Evolutionary conservation across 2,888 invertebrate species (phyloP), one percentile per base, ranked within the genome.

Genomic region (Bugulina stolonifera): DNA sequence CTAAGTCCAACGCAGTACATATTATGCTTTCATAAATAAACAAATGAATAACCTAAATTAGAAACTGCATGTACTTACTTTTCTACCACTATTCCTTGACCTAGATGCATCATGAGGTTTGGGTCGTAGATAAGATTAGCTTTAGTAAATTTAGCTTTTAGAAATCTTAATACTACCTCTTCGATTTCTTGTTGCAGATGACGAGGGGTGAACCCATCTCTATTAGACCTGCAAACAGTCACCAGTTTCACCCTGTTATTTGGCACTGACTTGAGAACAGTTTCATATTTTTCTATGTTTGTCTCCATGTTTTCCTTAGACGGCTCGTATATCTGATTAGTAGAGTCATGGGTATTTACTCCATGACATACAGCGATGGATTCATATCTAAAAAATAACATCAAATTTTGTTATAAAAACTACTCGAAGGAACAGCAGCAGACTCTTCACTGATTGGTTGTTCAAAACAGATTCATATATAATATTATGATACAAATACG

Each of bases 141-240:
- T 14, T 32, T 27, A 32, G 5, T 32, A 64, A 64, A 64, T n/a
- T 64, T 64, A 25, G 25, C 32, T 2, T n/a, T 22, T 27, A 64
- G 27, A 14, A 32, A 25, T 34, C 10, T 10, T 64, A 64, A 34
- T 25, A 64, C 27, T 5, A 2, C 2, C 64, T 64, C 64, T 64
- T 64, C 64, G 5, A 64, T 64, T n/a, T 64, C 27, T 27, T 27
- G 64, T 32, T 64, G 64, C 25, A 64, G 32, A 32, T 5, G 25
- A 34, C 64, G 64, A 29, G 64, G 64, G 2, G 64, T 64, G 32
- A 64, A 64, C 2, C 64, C 64, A 32, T 64, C 64, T 34, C 64
- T 22, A 64, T 64, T 64, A 32, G 64, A 64, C 5, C 64, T 27
- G 32, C 10, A 27, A 29, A 64, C 64, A 32, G 64, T 64, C 10